A percentile compares a stretch with the other conserved stretches of the same genome.
phyloP scores from a whole-genome alignment of 2,888 invertebrate genomes.

The Hymenopus coronatus region DNA sequence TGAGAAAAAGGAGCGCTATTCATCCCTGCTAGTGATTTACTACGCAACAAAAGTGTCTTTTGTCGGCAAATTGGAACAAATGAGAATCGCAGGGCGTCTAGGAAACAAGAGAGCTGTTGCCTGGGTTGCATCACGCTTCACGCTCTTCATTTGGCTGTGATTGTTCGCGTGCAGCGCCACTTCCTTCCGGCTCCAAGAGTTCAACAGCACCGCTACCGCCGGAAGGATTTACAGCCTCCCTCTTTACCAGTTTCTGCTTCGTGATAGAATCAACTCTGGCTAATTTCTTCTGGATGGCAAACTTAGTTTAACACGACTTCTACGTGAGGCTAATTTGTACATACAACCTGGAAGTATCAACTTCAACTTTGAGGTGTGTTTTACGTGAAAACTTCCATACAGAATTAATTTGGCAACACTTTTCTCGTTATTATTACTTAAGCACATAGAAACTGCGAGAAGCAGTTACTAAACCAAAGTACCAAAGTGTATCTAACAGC shows the following conservation, averaged over 20 bases:
- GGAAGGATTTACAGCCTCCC: not conserved
- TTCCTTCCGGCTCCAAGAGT: not conserved
- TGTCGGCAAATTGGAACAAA: not conserved
- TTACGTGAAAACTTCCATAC: no score
- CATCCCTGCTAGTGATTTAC: not conserved
- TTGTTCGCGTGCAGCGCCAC: not conserved
- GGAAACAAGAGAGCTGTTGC: not conserved
- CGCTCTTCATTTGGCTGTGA: not conserved
- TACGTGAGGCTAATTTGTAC: not conserved
- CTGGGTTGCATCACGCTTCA: not conserved
- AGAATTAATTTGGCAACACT: no score
- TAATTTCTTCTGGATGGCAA: not conserved
- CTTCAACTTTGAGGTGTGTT: no score
- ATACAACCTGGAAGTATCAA: no score
- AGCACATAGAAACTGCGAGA: no score
- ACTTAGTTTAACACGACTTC: not conserved
- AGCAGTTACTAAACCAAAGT: no score
- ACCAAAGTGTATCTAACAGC: no score
- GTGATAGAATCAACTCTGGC: not conserved
- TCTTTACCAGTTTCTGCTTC: not conserved
- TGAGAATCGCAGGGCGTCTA: not conserved
- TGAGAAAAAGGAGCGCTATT: not conserved
- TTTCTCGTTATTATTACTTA: no score
- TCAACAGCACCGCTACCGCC: not conserved
- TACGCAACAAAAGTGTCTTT: not conserved